Evolutionary conservation across 2,113 vertebrate genomes (phyloP).

Genomic region (Ariopsis seemanni): DNA sequence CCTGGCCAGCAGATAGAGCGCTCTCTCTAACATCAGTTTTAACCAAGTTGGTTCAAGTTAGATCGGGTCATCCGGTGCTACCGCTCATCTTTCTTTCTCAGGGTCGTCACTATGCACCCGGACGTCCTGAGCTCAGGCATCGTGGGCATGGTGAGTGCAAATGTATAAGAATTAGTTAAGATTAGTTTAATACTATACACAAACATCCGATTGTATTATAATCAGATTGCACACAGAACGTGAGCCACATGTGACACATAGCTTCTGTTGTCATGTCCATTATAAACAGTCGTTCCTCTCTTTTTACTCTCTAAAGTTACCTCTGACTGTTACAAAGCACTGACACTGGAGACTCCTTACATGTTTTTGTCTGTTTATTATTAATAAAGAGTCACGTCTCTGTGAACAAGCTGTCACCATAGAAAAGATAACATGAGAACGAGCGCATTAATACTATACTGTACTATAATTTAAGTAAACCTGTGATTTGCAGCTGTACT

Average conservation of each 20-base stretch:
- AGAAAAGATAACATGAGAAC: neutral
- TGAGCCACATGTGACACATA: neutral
- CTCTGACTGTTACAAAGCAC: neutral
- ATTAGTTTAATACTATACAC: neutral
- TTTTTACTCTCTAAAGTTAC: too few relatives aligned
- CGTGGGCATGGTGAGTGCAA: constrained; percentile 40
- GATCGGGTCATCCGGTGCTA: neutral
- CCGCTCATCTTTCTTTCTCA: neutral
- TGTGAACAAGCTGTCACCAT: neutral
- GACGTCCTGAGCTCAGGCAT: constrained; percentile 27
- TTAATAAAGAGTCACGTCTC: too few relatives aligned
- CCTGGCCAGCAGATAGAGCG: neutral
- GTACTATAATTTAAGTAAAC: neutral
- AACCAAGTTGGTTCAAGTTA: neutral
- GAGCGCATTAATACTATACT: neutral
- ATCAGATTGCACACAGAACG: neutral
- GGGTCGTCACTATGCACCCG: constrained; percentile 43
- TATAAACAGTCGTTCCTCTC: neutral
- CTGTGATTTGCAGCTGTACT: neutral
- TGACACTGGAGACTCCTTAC: neutral
- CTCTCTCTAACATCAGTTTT: neutral
- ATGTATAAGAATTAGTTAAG: neutral
- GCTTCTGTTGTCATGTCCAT: neutral
- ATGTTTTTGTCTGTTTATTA: too few relatives aligned
- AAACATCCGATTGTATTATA: too few relatives aligned